Evolutionary conservation across 2,113 vertebrate species (phyloP).

Genomic region (Nerophis ophidion): DNA sequence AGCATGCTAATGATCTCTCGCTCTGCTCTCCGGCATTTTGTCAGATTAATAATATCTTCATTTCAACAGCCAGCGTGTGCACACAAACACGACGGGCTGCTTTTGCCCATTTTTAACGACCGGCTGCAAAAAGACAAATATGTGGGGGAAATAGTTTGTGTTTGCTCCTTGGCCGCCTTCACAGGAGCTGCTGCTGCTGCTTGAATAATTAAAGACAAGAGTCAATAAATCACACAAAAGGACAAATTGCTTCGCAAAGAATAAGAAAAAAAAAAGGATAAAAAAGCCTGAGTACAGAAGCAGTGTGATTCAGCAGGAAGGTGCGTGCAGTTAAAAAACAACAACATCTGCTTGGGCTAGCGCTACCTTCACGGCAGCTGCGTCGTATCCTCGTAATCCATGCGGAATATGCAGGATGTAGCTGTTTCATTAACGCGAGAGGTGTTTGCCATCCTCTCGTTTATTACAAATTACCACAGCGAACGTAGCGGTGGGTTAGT

Average conservation of each 20-base stretch:
- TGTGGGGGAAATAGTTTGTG: neutral
- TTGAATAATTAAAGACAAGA: constrained; percentile 5
- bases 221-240: constrained; percentile 4
- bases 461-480: constrained; percentile 13
- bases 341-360: constrained; percentile 59
- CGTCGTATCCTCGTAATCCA: constrained; percentile 55
- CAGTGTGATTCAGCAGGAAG: neutral
- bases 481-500: constrained; percentile 10
- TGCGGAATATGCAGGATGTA: constrained; percentile 31
- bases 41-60: constrained; percentile 20
- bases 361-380: constrained; percentile 53
- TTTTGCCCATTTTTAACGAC: neutral
- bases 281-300: neutral
- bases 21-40: neutral
- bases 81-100: neutral
- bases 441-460: constrained; percentile 13
- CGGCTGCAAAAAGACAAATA: neutral
- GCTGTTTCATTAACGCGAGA: constrained; percentile 41
- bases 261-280: too few species aligned
- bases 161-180: neutral
- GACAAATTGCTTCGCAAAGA: neutral
- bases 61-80: constrained; percentile 3
- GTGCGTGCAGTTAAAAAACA: constrained; percentile 42
- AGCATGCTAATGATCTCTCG: constrained; percentile 38
- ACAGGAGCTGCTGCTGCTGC: neutral